Evolutionary conservation across 2,888 invertebrate genomes (phyloP).

Genomic region (Cataglyphis cursor): DNA sequence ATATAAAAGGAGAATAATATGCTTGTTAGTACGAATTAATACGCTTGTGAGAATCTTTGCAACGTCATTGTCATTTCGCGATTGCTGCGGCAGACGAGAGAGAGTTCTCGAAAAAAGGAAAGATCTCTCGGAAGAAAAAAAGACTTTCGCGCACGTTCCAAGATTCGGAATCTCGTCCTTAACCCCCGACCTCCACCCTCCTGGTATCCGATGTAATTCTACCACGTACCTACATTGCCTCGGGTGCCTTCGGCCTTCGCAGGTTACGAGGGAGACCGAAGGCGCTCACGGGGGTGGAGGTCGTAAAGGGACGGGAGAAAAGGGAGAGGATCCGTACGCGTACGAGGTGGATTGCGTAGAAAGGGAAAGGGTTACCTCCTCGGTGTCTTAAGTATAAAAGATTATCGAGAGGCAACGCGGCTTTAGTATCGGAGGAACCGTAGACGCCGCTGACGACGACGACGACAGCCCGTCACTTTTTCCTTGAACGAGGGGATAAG

Average conservation of each 20-base stretch:
- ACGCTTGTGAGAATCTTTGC: background rate
- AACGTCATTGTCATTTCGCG: constrained; percentile 4
- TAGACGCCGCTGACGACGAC: constrained; percentile 74
- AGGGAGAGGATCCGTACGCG: constrained; percentile 47
- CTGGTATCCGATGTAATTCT: constrained; percentile 54
- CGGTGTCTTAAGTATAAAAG: constrained; percentile 82
- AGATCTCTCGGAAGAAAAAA: constrained; percentile 23
- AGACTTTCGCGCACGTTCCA: constrained; percentile 48
- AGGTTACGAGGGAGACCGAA: constrained; percentile 66
- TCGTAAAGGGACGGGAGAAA: constrained; percentile 31
- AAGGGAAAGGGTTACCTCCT: constrained; percentile 75
- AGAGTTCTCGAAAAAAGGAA: constrained; percentile 2
- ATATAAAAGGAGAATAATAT: background rate
- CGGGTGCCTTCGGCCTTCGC: constrained; percentile 49
- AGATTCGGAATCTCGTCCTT: constrained; percentile 52
- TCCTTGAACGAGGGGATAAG: constrained; percentile 76
- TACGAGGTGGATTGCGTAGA: constrained; percentile 64
- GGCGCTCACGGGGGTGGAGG: constrained; percentile 38
- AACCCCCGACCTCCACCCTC: constrained; percentile 15
- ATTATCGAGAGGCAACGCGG: constrained; percentile 79
- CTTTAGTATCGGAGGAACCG: constrained; percentile 65
- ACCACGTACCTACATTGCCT: constrained; percentile 46
- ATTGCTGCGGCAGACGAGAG: constrained; percentile 8
- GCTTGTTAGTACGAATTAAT: background rate
- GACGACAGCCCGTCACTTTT: constrained; percentile 82